A percentile compares a stretch with the other conserved stretches of the same genome.
These are phyloP conservation scores for Drosophila elegans DNA, from an alignment of 1,140 invertebrate genomes.

Conservation along the genomic window DNA sequence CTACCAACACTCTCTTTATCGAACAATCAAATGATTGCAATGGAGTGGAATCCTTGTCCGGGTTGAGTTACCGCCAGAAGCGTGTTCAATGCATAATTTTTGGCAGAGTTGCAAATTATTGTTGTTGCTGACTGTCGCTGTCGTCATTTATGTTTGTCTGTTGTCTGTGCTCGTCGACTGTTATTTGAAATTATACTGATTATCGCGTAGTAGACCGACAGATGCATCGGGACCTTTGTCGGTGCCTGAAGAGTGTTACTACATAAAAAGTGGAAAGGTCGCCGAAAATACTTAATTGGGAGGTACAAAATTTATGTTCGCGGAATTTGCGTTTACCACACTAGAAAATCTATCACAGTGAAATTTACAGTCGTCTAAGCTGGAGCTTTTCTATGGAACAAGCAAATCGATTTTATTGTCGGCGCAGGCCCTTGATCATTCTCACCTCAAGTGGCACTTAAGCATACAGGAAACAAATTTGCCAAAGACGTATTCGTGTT, in stretches of 20 bases:
- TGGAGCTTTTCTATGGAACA: too few species aligned
- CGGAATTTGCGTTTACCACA: background rate
- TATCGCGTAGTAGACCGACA: conserved; percentile 28
- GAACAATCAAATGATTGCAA: conserved; percentile 49
- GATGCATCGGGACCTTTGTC: conserved; percentile 2
- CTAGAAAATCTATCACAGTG: background rate
- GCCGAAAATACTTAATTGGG: conserved; percentile 5
- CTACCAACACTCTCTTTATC: conserved; percentile 49
- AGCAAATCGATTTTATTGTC: background rate
- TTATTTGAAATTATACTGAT: conserved; percentile 36
- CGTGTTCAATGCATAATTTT: conserved; percentile 64
- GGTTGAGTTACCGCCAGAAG: conserved; percentile 54
- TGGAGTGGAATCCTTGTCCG: conserved; percentile 1
- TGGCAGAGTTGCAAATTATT: conserved; percentile 49
- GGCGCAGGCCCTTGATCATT: conserved; percentile 4
- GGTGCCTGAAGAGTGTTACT: background rate
- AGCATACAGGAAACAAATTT: conserved; percentile 49
- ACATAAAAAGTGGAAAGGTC: conserved; percentile 9
- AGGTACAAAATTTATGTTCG: conserved; percentile 5
- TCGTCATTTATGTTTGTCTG: conserved; percentile 59
- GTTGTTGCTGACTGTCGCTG: conserved; percentile 31
- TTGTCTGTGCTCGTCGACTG: conserved; percentile 64
- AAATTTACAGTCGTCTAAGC: too few species aligned
- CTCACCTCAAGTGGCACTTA: conserved; percentile 41
- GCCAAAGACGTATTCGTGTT: conserved; percentile 40